Evolutionary conservation across 2,113 vertebrate species (phyloP), one percentile per base, ranked within the genome.

Genomic region (Hoplias malabaricus): DNA sequence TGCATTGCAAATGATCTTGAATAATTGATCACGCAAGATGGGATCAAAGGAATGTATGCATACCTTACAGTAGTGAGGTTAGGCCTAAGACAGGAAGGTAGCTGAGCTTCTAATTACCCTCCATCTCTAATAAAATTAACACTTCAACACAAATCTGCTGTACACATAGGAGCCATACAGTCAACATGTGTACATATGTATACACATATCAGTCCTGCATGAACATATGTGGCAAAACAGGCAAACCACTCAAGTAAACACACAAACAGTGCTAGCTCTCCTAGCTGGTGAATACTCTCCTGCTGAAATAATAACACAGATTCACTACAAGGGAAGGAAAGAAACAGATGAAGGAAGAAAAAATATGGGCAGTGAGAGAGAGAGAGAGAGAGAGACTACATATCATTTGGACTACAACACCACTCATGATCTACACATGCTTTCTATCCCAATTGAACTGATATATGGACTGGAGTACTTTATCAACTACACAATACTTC

Each of bases 1-100:
- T 90, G 89, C 88, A 89, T 86, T 89, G 89, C 86, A 92, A 88
- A 89, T 89, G 82, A 77, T 72, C 63, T 80, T 90, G 81, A 88
- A 89, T 91, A 88, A 92, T 89, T 85, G 84, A 91, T 84, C 75
- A 14, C 67, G 67, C 31, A 70, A 82, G 84, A 78, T 77, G 81
- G 81, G 88, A 90, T 91, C 90, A 92, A 91, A 92, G 86, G 73
- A 77, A 87, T 33, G 84, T 72, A 85, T 83, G 65, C 75, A 89
- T 84, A 85, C 75, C 84, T 88, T 82, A 82, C 83, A 84, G 79
- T 81, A 74, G 73, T 75, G 82, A 83, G 42, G 31, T 65, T 12
- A 56, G 73, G 25, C 34, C 77, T 77, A 69, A 59, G 67, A 73
- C 65, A 43, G 46, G 68, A 33, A 73, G 40, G 68, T 62, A 65